Base-by-base conservation (phyloP, 2,797 vertebrate genomes). In the Melanogrammus aeglefinus region DNA sequence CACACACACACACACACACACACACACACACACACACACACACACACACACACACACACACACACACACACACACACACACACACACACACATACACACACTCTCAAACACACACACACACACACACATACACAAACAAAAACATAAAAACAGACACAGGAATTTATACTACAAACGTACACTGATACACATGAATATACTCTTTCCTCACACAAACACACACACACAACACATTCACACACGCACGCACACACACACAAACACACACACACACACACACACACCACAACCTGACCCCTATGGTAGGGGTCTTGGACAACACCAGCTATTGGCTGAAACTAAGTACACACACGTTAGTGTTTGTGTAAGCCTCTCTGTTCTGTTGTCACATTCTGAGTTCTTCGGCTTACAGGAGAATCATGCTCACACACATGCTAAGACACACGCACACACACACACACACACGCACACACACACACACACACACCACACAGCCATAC, bases 321-420 rank as follows among this genome's bases (percentile, higher is more conserved):
- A 5, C 73, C n/a, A 77, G 77, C 81, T 75, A 73, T 51, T 74
- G 79, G 85, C 83, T 87, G 79, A 79, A 85, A 83, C 84, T 75
- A 79, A 88, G 81, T 80, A 88, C 91, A 91, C 85, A 86, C 78
- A 78, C 66, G 36, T 51, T 79, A 72, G 51, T 84, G 84, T 85
- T 91, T 89, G 86, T 86, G 74, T 86, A 88, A 81, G 75, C 21
- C 72, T 77, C 82, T 81, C 36, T 82, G 35, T 78, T 75, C 35
- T 86, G 82, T 86, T 80, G 78, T 87, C 83, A 84, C 78, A 86
- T 83, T 83, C 90, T 83, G 73, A 87, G 73, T 85, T 80, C 84
- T 80, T 81, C 78, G 80, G 66, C 84, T 82, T 82, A 76, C 66
- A 77, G 0, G 21, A 80, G 79, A 76, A 6, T 14, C 51, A 63